Base-by-base conservation (phyloP, 2,797 vertebrate genomes). In the Tragopan temminckii region DNA sequence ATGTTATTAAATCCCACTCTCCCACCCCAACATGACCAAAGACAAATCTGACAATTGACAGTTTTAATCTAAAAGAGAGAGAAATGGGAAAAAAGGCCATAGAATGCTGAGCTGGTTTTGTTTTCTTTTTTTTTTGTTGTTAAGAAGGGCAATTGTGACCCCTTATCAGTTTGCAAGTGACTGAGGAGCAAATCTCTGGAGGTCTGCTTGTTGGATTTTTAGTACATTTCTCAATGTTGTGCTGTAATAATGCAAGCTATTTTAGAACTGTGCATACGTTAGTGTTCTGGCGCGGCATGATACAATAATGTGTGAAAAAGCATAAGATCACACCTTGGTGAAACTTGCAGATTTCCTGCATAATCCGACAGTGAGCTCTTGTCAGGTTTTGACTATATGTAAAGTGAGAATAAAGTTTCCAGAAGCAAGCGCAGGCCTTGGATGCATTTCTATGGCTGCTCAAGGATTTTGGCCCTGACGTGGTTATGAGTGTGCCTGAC, bases 231-330 rank as follows among this genome's bases (percentile, higher is more conserved):
- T 94, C 92, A 5, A 62, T 88, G 83, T 90, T 89, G 89, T 96
- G 95, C 93, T 92, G 93, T 96, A 96, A 97, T 96, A 97, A 91
- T 92, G 93, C 84, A 71, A 89, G 96, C 96, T 98, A 97, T 98
- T 98, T 98, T 98, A 96, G 95, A 97, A 93, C 96, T 96, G 76
- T 96, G 97, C 97, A 97, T 97, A 97, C 93, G 96, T 98, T 97
- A 98, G 94, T 96, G 95, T 97, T 96, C 97, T 97, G 94, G 95
- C 95, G 86, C 93, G 87, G 96, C 95, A 89, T 95, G 97, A 96
- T 97, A 97, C 97, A 97, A 94, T 97, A 97, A 97, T 87, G 97
- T 97, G 97, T 96, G 97, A 97, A 97, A 97, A 97, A 95, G 95
- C 96, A 93, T 93, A 97, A 93, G 94, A 97, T 98, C 96, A 58